Percentiles rank a stretch among this genome's conserved stretches.
phyloP scores from a whole-genome alignment of 1,140 invertebrate genomes.

The Diabrotica undecimpunctata region DNA sequence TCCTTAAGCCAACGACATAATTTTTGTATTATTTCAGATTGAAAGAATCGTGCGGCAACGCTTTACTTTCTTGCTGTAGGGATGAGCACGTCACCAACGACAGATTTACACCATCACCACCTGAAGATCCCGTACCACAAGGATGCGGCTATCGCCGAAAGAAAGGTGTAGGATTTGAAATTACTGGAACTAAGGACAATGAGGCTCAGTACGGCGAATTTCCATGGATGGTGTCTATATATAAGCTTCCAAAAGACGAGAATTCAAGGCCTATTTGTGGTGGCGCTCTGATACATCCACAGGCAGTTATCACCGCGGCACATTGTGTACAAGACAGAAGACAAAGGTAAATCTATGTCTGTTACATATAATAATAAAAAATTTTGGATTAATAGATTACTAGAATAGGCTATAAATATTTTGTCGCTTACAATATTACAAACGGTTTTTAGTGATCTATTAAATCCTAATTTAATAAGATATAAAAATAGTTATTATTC shows the following conservation, averaged over 20 bases:
- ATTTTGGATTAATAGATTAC: no score
- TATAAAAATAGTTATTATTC: no score
- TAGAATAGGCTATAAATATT: no score
- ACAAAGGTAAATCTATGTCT: constrained; percentile 39
- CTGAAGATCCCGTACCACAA: constrained; percentile 25
- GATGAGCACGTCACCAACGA: constrained; percentile 37
- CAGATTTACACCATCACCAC: constrained; percentile 34
- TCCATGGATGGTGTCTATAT: constrained; percentile 73
- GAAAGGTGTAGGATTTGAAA: constrained; percentile 62
- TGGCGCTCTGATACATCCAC: constrained; percentile 65
- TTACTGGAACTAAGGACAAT: constrained; percentile 29
- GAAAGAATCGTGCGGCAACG: constrained; percentile 54
- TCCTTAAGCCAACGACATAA: no score
- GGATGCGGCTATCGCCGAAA: constrained; percentile 59
- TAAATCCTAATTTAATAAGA: no score
- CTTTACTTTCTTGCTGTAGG: constrained; percentile 62
- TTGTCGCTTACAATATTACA: no score
- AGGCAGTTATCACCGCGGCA: constrained; percentile 66
- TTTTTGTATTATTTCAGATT: not conserved
- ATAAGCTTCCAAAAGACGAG: constrained; percentile 56
- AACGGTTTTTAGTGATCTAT: no score
- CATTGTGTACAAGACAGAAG: constrained; percentile 52
- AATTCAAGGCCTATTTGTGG: constrained; percentile 60
- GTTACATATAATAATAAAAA: no score
- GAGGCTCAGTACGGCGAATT: constrained; percentile 67